Evolutionary conservation across 2,888 invertebrate species (phyloP).

Genomic region (Spatulosminthurus flaviceps): DNA sequence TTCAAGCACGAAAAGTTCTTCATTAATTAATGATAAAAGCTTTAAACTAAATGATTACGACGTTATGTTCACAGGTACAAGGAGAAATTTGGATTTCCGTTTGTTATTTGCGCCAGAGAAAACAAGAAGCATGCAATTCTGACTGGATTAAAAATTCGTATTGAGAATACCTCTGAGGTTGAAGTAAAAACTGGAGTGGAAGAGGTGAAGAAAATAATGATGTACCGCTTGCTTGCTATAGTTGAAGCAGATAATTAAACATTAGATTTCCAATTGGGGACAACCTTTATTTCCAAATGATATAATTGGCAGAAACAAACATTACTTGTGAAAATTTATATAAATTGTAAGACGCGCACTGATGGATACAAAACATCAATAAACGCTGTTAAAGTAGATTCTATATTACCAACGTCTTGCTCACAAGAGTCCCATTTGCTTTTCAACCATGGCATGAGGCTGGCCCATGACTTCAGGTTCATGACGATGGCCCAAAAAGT

Average conservation of each 20-base stretch:
- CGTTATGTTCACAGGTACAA: constrained; percentile 70
- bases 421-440: constrained; percentile 37
- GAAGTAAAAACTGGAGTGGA: constrained; percentile 72
- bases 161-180: constrained; percentile 69
- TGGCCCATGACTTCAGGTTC: constrained; percentile 79
- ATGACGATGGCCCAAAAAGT: constrained; percentile 78
- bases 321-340: constrained; percentile 11
- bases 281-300: background rate
- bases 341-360: background rate
- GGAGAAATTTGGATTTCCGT: constrained; percentile 75
- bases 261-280: background rate
- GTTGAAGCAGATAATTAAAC: constrained; percentile 63
- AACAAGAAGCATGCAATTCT: constrained; percentile 73
- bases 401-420: background rate
- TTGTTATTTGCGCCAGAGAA: constrained; percentile 75
- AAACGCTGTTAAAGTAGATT: background rate
- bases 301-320: constrained; percentile 3
- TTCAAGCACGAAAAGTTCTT: too few relatives aligned
- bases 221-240: constrained; percentile 71
- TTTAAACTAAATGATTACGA: background rate
- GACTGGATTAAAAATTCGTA: constrained; percentile 70
- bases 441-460: constrained; percentile 84
- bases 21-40: too few relatives aligned
- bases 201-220: constrained; percentile 77
- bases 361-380: background rate